A percentile compares a stretch with the other conserved stretches of the same genome.
These are phyloP conservation scores for Sturnus vulgaris DNA, from an alignment of 2,113 vertebrate genomes.

Conservation along the genomic window DNA sequence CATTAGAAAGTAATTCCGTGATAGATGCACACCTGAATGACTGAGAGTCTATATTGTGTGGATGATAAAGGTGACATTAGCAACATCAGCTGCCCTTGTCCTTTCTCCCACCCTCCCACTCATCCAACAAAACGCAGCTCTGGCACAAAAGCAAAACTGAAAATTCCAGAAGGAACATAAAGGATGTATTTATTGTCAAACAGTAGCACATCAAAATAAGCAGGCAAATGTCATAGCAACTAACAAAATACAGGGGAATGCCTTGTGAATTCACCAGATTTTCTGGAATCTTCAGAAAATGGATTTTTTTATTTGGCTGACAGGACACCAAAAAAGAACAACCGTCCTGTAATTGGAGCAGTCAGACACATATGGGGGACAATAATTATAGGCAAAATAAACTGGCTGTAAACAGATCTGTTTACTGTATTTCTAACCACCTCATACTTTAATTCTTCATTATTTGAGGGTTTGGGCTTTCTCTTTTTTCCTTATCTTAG, in stretches of 20 bases:
- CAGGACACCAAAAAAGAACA: background rate
- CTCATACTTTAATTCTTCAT: background rate
- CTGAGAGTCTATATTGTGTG: background rate
- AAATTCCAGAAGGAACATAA: background rate
- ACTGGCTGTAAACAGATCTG: background rate
- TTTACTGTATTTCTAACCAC: background rate
- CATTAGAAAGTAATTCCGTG: background rate
- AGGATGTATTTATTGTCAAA: background rate
- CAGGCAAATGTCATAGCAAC: background rate
- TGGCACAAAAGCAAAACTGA: background rate
- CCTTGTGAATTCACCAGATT: fast-evolving
- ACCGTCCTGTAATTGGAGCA: background rate
- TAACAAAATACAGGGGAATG: background rate
- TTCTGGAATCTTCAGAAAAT: background rate
- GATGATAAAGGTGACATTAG: background rate
- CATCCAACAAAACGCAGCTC: background rate
- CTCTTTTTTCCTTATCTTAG: background rate
- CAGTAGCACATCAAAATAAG: background rate
- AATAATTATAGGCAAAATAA: background rate
- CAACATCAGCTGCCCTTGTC: background rate
- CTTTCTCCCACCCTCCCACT: background rate
- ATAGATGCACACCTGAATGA: background rate
- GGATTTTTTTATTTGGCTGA: background rate
- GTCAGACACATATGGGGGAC: background rate
- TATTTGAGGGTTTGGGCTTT: background rate